Conservation (phyloP, 2,888 invertebrate genomes). For the Euclidia mi region DNA sequence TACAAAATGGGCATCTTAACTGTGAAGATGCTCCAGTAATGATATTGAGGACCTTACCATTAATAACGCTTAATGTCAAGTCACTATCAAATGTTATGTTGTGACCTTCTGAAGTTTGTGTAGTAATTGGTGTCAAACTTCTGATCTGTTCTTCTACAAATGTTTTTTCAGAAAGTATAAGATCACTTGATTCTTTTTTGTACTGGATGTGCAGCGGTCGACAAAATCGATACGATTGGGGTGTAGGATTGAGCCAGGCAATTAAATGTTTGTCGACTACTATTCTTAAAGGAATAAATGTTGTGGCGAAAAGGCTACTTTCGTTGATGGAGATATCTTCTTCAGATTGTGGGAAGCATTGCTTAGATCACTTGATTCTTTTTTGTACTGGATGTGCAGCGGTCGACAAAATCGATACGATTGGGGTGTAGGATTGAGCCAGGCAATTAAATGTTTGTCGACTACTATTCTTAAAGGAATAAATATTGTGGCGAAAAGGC, state of each 20-base stretch:
- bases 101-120: not conserved
- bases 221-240: no score
- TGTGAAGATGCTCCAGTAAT: conserved; percentile 3
- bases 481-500: conserved; percentile 5
- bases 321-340: no score
- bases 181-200: not conserved
- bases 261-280: no score
- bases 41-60: conserved; percentile 4
- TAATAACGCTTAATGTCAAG: conserved; percentile 1
- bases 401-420: conserved; percentile 8
- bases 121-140: conserved; percentile 1
- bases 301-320: no score
- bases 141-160: conserved; percentile 4
- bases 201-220: no score
- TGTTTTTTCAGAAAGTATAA: conserved; percentile 4
- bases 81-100: not conserved
- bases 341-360: no score
- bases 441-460: not conserved
- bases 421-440: conserved; percentile 6
- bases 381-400: conserved; percentile 6
- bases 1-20: conserved; percentile 8
- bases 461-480: not conserved
- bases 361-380: conserved; percentile 2
- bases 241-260: no score
- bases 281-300: no score